Conservation (phyloP, 1,140 invertebrate genomes). For the Meloidogyne chitwoodi region DNA sequence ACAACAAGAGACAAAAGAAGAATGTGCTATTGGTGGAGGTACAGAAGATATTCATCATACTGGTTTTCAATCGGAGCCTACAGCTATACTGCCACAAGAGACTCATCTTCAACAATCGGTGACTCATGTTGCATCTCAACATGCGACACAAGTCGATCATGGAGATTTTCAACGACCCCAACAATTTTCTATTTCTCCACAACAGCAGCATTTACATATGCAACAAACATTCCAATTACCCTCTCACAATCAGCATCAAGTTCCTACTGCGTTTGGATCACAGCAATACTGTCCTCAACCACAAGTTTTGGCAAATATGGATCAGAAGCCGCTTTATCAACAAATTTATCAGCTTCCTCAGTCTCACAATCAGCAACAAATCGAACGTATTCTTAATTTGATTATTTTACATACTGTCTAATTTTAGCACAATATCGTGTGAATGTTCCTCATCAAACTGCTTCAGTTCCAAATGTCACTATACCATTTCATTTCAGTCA, state of each 20-base stretch:
- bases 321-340: neutral
- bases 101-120: neutral
- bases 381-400: neutral
- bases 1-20: neutral
- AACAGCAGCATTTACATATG: neutral
- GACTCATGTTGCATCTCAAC: neutral
- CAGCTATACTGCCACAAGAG: neutral
- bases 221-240: neutral
- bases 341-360: neutral
- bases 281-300: neutral
- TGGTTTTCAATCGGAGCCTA: neutral
- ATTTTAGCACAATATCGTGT: neutral
- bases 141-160: neutral
- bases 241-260: neutral
- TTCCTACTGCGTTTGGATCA: neutral
- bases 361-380: neutral
- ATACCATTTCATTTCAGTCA: neutral
- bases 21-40: neutral
- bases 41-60: neutral
- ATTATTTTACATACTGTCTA: neutral
- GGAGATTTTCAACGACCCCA: neutral
- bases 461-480: neutral
- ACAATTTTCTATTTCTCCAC: neutral
- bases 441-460: neutral
- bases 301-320: neutral